Evolutionary conservation across 2,888 invertebrate genomes (phyloP).

Genomic region (Glaucopsyche alexis): DNA sequence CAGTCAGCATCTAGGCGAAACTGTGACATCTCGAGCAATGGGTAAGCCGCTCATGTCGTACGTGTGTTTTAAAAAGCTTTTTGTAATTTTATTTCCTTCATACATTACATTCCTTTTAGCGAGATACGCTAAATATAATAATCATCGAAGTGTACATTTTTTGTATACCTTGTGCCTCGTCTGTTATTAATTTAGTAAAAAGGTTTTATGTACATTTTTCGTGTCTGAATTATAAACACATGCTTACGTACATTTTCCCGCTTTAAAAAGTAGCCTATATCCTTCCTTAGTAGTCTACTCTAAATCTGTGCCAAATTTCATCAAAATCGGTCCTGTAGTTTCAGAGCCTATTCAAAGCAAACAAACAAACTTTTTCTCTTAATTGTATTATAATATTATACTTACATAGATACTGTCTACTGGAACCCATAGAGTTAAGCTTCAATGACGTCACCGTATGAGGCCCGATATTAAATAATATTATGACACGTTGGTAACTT

Average conservation of each 20-base stretch:
- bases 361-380: too few relatives aligned
- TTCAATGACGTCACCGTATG: not conserved
- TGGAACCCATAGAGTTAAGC: not conserved
- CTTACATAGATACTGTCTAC: not conserved
- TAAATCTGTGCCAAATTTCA: too few relatives aligned
- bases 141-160: conserved; percentile 27
- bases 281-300: too few relatives aligned
- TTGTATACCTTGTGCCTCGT: conserved; percentile 2
- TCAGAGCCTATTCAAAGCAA: too few relatives aligned
- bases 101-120: conserved; percentile 27
- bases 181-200: conserved; percentile 26
- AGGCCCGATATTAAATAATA: not conserved
- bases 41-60: not conserved
- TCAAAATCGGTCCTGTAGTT: too few relatives aligned
- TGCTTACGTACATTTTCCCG: too few relatives aligned
- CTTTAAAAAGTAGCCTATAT: too few relatives aligned
- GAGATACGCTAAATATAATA: conserved; percentile 26
- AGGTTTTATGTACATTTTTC: conserved; percentile 21
- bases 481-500: not conserved
- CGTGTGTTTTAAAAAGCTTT: not conserved
- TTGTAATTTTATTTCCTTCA: conserved; percentile 24
- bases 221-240: conserved; percentile 11
- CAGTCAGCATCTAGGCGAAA: not conserved
- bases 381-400: too few relatives aligned
- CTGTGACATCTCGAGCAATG: not conserved